Evolutionary conservation across 2,113 vertebrate species (phyloP).

Genomic region (Actenoides lindsayi): DNA sequence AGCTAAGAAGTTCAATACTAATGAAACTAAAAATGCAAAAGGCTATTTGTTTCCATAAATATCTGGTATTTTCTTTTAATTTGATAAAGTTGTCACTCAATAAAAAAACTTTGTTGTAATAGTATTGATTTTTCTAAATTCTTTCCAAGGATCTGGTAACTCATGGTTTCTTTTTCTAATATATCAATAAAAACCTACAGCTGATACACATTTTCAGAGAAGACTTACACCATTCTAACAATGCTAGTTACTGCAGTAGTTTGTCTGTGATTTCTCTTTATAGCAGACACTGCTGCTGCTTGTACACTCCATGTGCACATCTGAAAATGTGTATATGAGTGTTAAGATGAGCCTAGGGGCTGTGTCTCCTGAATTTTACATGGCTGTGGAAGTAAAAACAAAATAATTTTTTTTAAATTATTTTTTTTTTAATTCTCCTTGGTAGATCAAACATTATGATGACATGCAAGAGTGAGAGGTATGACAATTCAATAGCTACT

Average conservation of each 20-base stretch:
- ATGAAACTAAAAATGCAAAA: not conserved
- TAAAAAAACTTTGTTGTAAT: not conserved
- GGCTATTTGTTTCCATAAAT: not conserved
- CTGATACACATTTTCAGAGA: not conserved
- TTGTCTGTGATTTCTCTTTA: not conserved
- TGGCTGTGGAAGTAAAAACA: not conserved
- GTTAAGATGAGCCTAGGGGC: not conserved
- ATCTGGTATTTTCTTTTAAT: not conserved
- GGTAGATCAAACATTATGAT: not conserved
- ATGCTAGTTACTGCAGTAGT: not conserved
- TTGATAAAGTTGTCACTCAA: not conserved
- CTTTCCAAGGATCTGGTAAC: not conserved
- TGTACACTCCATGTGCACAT: not conserved
- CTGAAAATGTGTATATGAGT: not conserved
- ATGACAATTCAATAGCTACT: not conserved
- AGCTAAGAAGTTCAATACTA: not conserved
- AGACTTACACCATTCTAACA: not conserved
- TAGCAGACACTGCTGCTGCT: not conserved
- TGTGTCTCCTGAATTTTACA: not conserved
- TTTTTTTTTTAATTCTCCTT: not conserved
- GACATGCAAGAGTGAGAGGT: not conserved
- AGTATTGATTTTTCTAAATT: not conserved
- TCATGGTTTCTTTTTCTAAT: not conserved
- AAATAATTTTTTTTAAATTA: not conserved
- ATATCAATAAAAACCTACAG: not conserved